Evolutionary conservation across 2,113 vertebrate species (phyloP).

Genomic region (Psettodes erumei): DNA sequence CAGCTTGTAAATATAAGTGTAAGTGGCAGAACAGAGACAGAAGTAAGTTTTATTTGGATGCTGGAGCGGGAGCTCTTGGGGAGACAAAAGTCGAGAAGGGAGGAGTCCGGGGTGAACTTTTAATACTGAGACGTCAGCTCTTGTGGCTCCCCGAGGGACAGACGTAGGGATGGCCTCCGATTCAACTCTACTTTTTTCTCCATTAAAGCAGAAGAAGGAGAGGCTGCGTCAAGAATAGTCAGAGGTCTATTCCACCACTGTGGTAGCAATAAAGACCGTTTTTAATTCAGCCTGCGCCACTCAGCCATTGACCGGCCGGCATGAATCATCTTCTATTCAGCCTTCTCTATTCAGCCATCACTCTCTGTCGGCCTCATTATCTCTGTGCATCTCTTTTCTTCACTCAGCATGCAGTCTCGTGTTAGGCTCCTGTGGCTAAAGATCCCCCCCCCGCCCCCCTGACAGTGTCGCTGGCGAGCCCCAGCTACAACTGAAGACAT

Average conservation of each 20-base stretch:
- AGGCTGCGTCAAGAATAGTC: constrained; percentile 30
- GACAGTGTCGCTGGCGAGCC: constrained; percentile 17
- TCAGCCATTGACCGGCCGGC: constrained; percentile 27
- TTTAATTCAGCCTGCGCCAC: constrained; percentile 56
- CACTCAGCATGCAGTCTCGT: constrained; percentile 51
- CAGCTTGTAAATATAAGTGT: not conserved
- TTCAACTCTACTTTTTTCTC: constrained; percentile 16
- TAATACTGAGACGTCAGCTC: constrained; percentile 28
- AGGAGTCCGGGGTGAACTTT: constrained; percentile 27
- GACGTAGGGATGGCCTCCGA: not conserved
- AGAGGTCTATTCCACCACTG: constrained; percentile 48
- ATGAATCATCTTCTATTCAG: constrained; percentile 54
- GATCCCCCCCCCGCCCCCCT: constrained; percentile 1
- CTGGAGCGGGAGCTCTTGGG: not conserved
- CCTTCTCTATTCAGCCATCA: constrained; percentile 56
- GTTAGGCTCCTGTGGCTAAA: constrained; percentile 29
- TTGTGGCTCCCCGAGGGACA: constrained; percentile 24
- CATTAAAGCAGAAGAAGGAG: constrained; percentile 27
- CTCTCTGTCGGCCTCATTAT: constrained; percentile 48
- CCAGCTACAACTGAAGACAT: constrained; percentile 38
- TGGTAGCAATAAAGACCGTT: constrained; percentile 50
- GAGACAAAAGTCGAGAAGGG: not conserved
- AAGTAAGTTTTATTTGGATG: not conserved
- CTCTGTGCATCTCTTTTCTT: constrained; percentile 50
- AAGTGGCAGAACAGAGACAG: not conserved